These are phyloP conservation scores for Coelopa frigida DNA, from an alignment of 1,140 invertebrate species.

Conservation along the genomic window DNA sequence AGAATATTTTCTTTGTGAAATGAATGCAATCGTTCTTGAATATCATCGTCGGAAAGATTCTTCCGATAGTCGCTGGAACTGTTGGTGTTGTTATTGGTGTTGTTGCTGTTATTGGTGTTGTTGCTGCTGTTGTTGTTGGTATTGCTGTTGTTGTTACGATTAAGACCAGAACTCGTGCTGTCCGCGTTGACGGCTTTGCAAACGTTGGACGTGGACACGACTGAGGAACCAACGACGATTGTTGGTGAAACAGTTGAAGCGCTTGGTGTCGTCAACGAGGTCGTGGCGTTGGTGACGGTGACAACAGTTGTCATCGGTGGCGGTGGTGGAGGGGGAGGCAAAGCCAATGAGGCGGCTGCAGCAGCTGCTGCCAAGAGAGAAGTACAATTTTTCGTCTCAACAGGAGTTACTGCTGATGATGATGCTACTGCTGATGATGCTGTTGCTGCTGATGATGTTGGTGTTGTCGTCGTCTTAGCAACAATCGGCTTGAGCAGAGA, in stretches of 20 bases:
- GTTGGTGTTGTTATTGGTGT: not conserved
- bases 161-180: too few species aligned
- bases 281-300: not conserved
- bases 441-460: not conserved
- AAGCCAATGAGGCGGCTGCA: not conserved
- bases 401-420: not conserved
- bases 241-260: not conserved
- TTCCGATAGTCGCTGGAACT: slow-evolving; percentile 12
- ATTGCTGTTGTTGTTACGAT: slow-evolving; percentile 6
- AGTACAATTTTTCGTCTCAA: not conserved
- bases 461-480: not conserved
- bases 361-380: slow-evolving; percentile 6
- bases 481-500: too few species aligned
- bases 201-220: too few species aligned
- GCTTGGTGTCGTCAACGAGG: not conserved
- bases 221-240: too few species aligned
- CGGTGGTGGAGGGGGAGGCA: slow-evolving; percentile 4
- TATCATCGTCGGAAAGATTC: slow-evolving; percentile 48
- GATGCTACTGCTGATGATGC: not conserved
- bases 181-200: too few species aligned
- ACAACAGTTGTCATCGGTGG: not conserved
- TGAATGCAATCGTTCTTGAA: slow-evolving; percentile 52
- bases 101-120: slow-evolving; percentile 8
- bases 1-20: slow-evolving; percentile 55
- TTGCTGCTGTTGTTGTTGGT: not conserved